Evolutionary conservation across 2,888 invertebrate species (phyloP).

Genomic region (Watsonalla cultraria): DNA sequence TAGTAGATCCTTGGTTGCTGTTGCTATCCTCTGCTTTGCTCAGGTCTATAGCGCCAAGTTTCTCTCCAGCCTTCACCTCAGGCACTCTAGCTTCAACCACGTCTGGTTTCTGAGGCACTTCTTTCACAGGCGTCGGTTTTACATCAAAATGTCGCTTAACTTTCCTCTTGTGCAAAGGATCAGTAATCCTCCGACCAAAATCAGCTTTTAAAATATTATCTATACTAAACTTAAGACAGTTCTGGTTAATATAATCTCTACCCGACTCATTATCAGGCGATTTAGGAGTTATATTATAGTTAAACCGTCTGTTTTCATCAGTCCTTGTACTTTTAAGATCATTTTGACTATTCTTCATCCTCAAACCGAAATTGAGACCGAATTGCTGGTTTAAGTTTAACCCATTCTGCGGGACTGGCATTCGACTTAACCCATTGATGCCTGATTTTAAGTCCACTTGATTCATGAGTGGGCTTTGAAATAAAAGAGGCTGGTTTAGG

Average conservation of each 20-base stretch:
- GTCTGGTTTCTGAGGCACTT: slow-evolving; percentile 45
- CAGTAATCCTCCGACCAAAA: slow-evolving; percentile 85
- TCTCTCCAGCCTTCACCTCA: slow-evolving; percentile 59
- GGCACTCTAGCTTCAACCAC: slow-evolving; percentile 55
- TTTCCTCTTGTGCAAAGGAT: slow-evolving; percentile 82
- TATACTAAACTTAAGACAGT: slow-evolving; percentile 88
- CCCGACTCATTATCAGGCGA: slow-evolving; percentile 60
- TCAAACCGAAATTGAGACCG: slow-evolving; percentile 52
- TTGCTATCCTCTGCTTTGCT: slow-evolving; percentile 68
- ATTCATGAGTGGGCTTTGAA: slow-evolving; percentile 61
- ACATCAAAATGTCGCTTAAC: slow-evolving; percentile 52
- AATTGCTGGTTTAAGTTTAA: slow-evolving; percentile 48
- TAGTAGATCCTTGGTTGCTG: slow-evolving; percentile 62
- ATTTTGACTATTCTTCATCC: slow-evolving; percentile 37
- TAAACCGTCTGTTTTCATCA: slow-evolving; percentile 55
- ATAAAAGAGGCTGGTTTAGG: slow-evolving; percentile 66
- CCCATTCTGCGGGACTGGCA: slow-evolving; percentile 51
- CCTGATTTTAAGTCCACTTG: slow-evolving; percentile 60
- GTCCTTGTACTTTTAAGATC: slow-evolving; percentile 41
- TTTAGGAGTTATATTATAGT: slow-evolving; percentile 43
- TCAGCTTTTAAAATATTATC: slow-evolving; percentile 92
- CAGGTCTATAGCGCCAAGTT: slow-evolving; percentile 61
- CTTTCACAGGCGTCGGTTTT: slow-evolving; percentile 51
- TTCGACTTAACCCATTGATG: slow-evolving; percentile 39
- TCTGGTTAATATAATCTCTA: slow-evolving; percentile 72